These are phyloP conservation scores for Apogon talboti DNA, from an alignment of 2,797 vertebrate species.

Conservation along the genomic window DNA sequence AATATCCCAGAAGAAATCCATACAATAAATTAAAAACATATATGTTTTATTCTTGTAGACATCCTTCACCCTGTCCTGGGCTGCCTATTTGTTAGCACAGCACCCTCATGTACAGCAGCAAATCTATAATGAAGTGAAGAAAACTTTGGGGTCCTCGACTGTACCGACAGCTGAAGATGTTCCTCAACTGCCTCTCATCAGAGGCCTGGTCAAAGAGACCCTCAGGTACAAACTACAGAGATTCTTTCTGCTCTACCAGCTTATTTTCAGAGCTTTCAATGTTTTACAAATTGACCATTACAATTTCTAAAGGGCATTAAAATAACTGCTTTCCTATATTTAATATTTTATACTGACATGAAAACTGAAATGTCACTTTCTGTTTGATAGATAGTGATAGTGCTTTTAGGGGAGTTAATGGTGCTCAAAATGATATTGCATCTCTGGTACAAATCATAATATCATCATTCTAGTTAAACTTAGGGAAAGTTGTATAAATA, in stretches of 20 bases:
- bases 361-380: neutral
- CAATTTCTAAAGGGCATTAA: neutral
- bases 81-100: conserved; percentile 89
- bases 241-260: neutral
- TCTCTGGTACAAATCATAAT: too few species aligned
- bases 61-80: conserved; percentile 94
- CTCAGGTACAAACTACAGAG: conserved; percentile 82
- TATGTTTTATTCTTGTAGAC: conserved; percentile 78
- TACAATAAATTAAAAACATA: neutral
- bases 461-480: too few species aligned
- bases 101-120: conserved; percentile 87
- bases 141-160: conserved; percentile 80
- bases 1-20: neutral
- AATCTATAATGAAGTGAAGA: conserved; percentile 85
- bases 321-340: neutral
- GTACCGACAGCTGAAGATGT: conserved; percentile 86
- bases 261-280: neutral
- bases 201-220: conserved; percentile 93
- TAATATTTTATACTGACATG: neutral
- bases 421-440: too few species aligned
- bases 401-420: too few species aligned
- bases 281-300: neutral
- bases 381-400: conserved; percentile 13
- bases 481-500: too few species aligned
- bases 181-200: conserved; percentile 86